phyloP scores from a whole-genome alignment of 2,113 vertebrate species.

The Bothrops jararaca region DNA sequence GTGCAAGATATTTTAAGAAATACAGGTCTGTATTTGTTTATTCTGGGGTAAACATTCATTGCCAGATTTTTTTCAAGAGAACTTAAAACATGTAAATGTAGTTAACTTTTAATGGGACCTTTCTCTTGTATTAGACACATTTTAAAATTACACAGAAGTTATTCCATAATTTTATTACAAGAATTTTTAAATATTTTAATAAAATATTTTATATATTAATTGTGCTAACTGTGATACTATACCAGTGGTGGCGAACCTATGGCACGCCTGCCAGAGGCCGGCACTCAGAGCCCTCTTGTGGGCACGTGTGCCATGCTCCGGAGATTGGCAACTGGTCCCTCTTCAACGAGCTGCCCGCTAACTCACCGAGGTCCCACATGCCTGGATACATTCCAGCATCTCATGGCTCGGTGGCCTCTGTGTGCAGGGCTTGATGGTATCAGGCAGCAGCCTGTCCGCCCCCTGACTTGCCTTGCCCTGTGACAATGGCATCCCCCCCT shows the following conservation, averaged over 20 bases:
- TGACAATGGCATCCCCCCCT: too few relatives aligned
- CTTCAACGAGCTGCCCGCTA: too few relatives aligned
- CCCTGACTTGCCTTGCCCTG: too few relatives aligned
- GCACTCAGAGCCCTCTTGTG: too few relatives aligned
- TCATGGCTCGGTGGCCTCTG: too few relatives aligned
- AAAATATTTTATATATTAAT: background rate
- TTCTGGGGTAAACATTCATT: background rate
- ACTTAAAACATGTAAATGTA: background rate
- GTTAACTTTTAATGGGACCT: background rate
- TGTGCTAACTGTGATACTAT: background rate
- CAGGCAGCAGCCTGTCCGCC: too few relatives aligned
- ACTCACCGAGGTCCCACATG: too few relatives aligned
- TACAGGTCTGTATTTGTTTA: background rate
- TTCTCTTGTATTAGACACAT: background rate
- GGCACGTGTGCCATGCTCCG: too few relatives aligned
- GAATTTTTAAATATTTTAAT: background rate
- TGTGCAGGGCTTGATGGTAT: too few relatives aligned
- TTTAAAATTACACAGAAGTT: background rate
- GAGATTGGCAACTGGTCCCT: too few relatives aligned
- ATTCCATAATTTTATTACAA: conserved; percentile 2
- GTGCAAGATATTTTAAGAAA: background rate
- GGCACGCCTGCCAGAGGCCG: too few relatives aligned
- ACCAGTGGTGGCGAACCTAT: background rate
- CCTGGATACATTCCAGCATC: too few relatives aligned
- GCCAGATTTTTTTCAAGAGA: background rate